A percentile compares a stretch with the other conserved stretches of the same genome.
phyloP scores from a whole-genome alignment of 53 echinoderm and acorn worm genomes.

The Apostichopus leukothele region DNA sequence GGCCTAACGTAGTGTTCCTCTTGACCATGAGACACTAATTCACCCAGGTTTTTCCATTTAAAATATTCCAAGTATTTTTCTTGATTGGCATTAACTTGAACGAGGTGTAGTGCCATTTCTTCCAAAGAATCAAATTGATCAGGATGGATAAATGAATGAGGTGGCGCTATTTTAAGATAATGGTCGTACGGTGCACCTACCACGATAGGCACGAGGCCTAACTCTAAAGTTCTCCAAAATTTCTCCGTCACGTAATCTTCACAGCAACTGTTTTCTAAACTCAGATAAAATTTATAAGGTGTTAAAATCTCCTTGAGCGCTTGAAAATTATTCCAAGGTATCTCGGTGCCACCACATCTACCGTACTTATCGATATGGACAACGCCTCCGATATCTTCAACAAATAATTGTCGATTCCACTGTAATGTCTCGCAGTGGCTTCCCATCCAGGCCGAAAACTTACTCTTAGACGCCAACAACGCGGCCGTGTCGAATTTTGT shows the following conservation, averaged over 20 bases:
- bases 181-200: slow-evolving; percentile 30
- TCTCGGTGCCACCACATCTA: slow-evolving; percentile 14
- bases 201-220: slow-evolving; percentile 33
- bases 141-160: slow-evolving; percentile 26
- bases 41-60: slow-evolving; percentile 24
- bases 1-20: slow-evolving; percentile 39
- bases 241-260: slow-evolving; percentile 41
- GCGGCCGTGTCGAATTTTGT: neutral
- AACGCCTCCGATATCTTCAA: neutral
- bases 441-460: slow-evolving; percentile 38
- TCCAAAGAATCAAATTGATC: slow-evolving; percentile 29
- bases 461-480: neutral
- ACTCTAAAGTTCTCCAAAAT: slow-evolving; percentile 36
- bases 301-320: neutral
- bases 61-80: slow-evolving; percentile 29
- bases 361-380: slow-evolving; percentile 33
- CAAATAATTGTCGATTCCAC: slow-evolving; percentile 24
- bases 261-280: slow-evolving; percentile 48
- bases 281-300: slow-evolving; percentile 40
- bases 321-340: slow-evolving; percentile 31
- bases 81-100: slow-evolving; percentile 20
- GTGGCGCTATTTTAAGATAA: slow-evolving; percentile 17
- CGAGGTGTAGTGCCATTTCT: slow-evolving; percentile 12
- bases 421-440: slow-evolving; percentile 42
- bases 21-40: slow-evolving; percentile 25